A percentile compares a stretch with the other conserved stretches of the same genome.
phyloP scores from a whole-genome alignment of 2,797 vertebrate species.

The Okamejei kenojei region DNA sequence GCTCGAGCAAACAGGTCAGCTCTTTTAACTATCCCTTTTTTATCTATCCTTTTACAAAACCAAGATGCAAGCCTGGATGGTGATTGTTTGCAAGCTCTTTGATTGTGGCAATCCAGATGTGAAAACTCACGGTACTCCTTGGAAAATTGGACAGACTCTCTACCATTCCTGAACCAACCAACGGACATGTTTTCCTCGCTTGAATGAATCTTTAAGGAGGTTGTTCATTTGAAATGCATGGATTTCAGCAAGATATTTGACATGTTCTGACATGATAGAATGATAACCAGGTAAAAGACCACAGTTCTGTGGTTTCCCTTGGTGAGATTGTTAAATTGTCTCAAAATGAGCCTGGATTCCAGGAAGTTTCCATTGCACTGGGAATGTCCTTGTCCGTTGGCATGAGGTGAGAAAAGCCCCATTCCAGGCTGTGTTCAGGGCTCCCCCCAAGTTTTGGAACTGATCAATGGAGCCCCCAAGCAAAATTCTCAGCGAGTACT shows the following conservation, averaged over 20 bases:
- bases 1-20: conserved; percentile 71
- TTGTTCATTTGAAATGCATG: no score
- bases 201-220: no score
- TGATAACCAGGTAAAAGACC: no score
- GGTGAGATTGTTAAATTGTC: not conserved
- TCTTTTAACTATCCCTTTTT: not conserved
- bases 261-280: no score
- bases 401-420: not conserved
- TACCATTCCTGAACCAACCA: not conserved
- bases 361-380: not conserved
- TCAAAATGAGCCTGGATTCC: not conserved
- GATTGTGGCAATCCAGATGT: not conserved
- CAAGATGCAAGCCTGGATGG: not conserved
- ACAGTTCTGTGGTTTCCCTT: not conserved
- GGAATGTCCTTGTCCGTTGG: not conserved
- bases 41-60: not conserved
- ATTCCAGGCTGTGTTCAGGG: not conserved
- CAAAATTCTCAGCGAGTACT: no score
- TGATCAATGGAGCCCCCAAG: no score
- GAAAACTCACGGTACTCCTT: not conserved
- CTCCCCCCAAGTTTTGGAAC: not conserved
- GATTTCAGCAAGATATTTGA: no score
- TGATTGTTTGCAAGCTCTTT: not conserved
- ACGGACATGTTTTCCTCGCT: no score
- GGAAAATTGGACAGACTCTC: not conserved